Conservation (phyloP, 1,140 invertebrate genomes). For the Hirudo medicinalis region DNA sequence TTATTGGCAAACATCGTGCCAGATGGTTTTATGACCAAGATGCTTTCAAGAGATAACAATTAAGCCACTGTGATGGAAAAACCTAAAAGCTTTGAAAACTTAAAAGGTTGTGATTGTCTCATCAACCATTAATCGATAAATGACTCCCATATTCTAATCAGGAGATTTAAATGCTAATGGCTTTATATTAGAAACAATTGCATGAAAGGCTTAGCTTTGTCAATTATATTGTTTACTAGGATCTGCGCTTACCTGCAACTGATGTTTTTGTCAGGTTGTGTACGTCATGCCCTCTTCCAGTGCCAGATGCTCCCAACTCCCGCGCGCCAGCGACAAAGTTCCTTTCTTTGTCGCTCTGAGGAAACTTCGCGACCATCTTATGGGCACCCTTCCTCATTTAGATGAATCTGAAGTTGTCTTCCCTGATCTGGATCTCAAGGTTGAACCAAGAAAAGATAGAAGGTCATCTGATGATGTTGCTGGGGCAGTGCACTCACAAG, state of each 20-base stretch:
- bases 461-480: conserved; percentile 4
- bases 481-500: background rate
- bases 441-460: conserved; percentile 28
- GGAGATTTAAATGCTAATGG: too few relatives aligned
- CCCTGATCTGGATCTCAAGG: conserved; percentile 42
- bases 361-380: conserved; percentile 83
- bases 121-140: too few relatives aligned
- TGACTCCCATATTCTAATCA: too few relatives aligned
- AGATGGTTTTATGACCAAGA: too few relatives aligned
- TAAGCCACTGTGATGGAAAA: too few relatives aligned
- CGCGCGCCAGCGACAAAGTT: conserved; percentile 85
- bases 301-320: conserved; percentile 83
- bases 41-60: too few relatives aligned
- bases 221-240: too few relatives aligned
- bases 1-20: background rate
- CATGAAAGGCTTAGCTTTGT: too few relatives aligned
- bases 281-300: conserved; percentile 98
- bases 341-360: conserved; percentile 88
- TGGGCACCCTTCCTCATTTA: conserved; percentile 68
- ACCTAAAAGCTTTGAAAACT: too few relatives aligned
- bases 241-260: background rate
- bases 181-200: too few relatives aligned
- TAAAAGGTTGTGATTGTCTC: too few relatives aligned
- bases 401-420: conserved; percentile 85
- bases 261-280: conserved; percentile 60